Base-by-base conservation (phyloP, 2,113 vertebrate genomes). In the Mobula birostris region DNA sequence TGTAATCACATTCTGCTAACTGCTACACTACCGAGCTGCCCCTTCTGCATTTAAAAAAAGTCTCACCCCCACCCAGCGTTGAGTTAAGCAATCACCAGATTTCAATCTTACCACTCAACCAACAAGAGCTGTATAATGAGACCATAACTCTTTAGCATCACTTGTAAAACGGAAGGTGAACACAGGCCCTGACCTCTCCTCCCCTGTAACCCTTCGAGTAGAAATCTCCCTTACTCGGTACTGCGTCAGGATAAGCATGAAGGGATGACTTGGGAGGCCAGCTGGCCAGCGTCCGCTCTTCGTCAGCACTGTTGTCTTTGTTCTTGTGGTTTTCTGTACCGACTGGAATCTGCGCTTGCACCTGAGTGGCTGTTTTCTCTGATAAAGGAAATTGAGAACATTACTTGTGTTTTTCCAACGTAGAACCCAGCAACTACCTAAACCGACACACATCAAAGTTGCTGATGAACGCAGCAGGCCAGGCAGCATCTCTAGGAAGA, bases 181-280 rank as follows among this genome's bases (percentile, higher is more conserved):
- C 19, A 48, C 17, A 4, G 19, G 4, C 21, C 5, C 21, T 12
- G 48, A 48, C 3, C 32, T 80, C 58, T 88, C 11, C 4, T 32
- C 5, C 83, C 83, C 5, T 29, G 5, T 5, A 58, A 1, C 58
- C 27, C 8, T 32, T 0, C 19, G 14, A 40, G 24, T 9, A 76
- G 5, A 74, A 36, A 19, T 6, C 9, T 74, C 61, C 11, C 91
- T 93, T 93, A 93, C 91, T 93, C 19, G 70, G 27, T 56, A 7
- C 48, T 24, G 17, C 70, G 4, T 76, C 36, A 5, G 91, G 40
- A 21, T 7, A 8, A 27, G 94, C 96, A 27, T 2, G 94, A 6
- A 96, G 32, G 0, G 96, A 95, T 14, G 97, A 95, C 94, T 95
- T 95, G 29, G 97, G 97, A 82, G 97, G 97, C 97, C 97, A 97